Percentiles rank a stretch among this genome's conserved stretches.
These are phyloP conservation scores for Synergus itoensis DNA, from an alignment of 2,888 invertebrate species.

Conservation along the genomic window DNA sequence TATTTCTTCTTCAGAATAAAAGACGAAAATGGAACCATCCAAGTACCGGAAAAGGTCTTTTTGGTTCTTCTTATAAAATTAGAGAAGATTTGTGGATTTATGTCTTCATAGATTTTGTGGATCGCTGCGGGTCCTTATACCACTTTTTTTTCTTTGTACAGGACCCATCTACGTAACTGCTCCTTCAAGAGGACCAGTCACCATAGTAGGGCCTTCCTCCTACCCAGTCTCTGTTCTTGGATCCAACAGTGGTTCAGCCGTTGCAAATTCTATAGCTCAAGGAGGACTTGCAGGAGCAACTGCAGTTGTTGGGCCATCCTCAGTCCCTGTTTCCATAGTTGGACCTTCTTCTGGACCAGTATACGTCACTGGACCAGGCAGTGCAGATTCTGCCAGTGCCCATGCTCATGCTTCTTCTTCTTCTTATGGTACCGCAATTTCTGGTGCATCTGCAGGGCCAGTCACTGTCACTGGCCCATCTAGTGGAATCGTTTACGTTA, in stretches of 20 bases:
- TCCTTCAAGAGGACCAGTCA: slow-evolving; percentile 58
- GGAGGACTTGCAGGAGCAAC: slow-evolving; percentile 53
- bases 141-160: neutral
- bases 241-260: slow-evolving; percentile 28
- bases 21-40: neutral
- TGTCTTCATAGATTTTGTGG: too few relatives aligned
- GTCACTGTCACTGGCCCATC: slow-evolving; percentile 12
- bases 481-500: slow-evolving; percentile 44
- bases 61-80: too few relatives aligned
- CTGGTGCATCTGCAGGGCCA: slow-evolving; percentile 49
- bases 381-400: slow-evolving; percentile 42
- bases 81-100: too few relatives aligned
- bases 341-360: slow-evolving; percentile 56
- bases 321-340: slow-evolving; percentile 44
- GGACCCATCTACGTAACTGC: slow-evolving; percentile 49
- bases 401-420: slow-evolving; percentile 55
- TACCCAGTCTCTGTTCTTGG: slow-evolving; percentile 44
- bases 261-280: slow-evolving; percentile 37
- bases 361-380: slow-evolving; percentile 55
- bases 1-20: neutral
- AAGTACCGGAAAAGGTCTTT: too few relatives aligned
- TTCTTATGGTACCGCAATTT: slow-evolving; percentile 43
- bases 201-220: slow-evolving; percentile 54
- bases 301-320: slow-evolving; percentile 53
- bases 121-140: too few relatives aligned